Conservation (phyloP, 2,888 invertebrate species). For the Shargacucullia verbasci region DNA sequence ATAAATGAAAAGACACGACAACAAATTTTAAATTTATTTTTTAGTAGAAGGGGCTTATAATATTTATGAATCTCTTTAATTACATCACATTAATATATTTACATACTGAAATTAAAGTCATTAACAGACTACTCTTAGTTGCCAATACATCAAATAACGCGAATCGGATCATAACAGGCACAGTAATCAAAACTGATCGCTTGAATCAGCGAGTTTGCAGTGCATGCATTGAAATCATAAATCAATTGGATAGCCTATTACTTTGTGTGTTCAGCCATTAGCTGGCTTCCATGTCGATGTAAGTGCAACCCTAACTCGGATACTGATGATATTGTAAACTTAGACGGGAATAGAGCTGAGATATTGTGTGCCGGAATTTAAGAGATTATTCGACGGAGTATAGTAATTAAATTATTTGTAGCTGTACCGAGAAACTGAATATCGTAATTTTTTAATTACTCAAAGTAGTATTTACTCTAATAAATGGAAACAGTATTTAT, state of each 20-base stretch:
- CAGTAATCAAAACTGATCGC: constrained; percentile 62
- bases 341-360: constrained; percentile 32
- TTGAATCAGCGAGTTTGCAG: constrained; percentile 64
- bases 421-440: not conserved
- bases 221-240: constrained; percentile 78
- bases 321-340: constrained; percentile 43
- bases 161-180: constrained; percentile 34
- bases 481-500: too few species aligned
- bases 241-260: constrained; percentile 80
- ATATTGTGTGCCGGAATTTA: constrained; percentile 36
- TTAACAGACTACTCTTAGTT: constrained; percentile 27
- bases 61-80: not conserved
- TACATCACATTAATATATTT: not conserved
- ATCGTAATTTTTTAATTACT: too few species aligned
- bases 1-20: too few species aligned
- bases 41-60: too few species aligned
- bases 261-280: constrained; percentile 78
- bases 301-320: constrained; percentile 59
- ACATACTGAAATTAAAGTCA: constrained; percentile 19
- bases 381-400: constrained; percentile 13
- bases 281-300: constrained; percentile 61
- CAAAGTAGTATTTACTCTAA: too few species aligned
- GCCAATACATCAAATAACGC: constrained; percentile 31
- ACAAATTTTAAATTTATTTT: too few species aligned
- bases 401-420: constrained; percentile 6